phyloP scores from a whole-genome alignment of 2,113 vertebrate genomes.

The Macquaria ambigua region DNA sequence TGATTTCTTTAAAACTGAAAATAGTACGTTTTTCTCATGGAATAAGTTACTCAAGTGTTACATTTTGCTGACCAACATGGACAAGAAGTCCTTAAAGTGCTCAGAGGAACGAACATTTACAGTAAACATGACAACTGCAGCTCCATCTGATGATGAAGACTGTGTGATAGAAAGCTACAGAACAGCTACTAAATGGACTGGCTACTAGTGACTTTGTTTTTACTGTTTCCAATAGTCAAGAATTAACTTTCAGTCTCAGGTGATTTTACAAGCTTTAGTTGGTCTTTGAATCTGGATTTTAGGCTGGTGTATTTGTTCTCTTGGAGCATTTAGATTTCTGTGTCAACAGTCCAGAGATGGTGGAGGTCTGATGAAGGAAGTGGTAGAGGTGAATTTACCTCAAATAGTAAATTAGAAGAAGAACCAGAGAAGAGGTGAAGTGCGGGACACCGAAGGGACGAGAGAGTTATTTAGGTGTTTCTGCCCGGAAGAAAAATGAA shows the following conservation, averaged over 20 bases:
- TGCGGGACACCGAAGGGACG: neutral
- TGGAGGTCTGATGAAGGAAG: neutral
- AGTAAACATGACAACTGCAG: neutral
- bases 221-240: too few species aligned
- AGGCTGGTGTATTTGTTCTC: too few species aligned
- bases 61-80: too few species aligned
- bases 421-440: conserved; percentile 14
- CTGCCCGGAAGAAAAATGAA: conserved; percentile 1
- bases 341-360: too few species aligned
- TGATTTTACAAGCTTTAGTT: neutral
- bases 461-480: conserved; percentile 18
- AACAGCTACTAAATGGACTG: neutral
- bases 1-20: neutral
- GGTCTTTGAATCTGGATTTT: too few species aligned
- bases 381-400: neutral
- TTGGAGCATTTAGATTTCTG: too few species aligned
- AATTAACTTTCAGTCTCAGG: neutral
- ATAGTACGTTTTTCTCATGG: neutral
- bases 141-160: neutral
- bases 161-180: neutral
- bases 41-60: too few species aligned
- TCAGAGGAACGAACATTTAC: too few species aligned
- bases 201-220: neutral
- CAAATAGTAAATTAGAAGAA: neutral
- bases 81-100: neutral